Conservation (phyloP, 2,113 vertebrate species). For the Lota lota region DNA sequence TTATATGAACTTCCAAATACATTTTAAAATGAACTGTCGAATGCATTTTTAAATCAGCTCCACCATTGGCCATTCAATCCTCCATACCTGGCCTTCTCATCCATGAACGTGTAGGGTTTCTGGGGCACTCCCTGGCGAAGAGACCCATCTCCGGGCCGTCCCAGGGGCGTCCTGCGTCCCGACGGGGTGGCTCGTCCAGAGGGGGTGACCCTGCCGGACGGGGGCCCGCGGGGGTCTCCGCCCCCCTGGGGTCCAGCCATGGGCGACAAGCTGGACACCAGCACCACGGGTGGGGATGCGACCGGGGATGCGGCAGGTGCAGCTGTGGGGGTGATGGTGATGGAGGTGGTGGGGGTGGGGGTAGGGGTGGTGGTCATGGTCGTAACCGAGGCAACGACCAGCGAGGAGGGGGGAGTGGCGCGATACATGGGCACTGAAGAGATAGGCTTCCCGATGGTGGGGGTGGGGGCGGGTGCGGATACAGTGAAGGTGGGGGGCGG, state of each 20-base stretch:
- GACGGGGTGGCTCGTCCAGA: slow-evolving; percentile 60
- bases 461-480: slow-evolving; percentile 32
- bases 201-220: slow-evolving; percentile 55
- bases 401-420: slow-evolving; percentile 33
- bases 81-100: slow-evolving; percentile 91
- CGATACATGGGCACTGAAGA: slow-evolving; percentile 75
- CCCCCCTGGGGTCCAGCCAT: slow-evolving; percentile 50
- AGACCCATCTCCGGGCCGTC: slow-evolving; percentile 70
- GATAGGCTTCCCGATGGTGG: slow-evolving; percentile 75
- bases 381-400: slow-evolving; percentile 21
- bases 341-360: slow-evolving; percentile 7
- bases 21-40: too few species aligned
- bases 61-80: too few species aligned
- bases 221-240: slow-evolving; percentile 51
- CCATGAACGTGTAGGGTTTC: slow-evolving; percentile 97
- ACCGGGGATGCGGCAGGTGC: slow-evolving; percentile 29
- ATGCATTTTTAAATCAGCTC: too few species aligned
- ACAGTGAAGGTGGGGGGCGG: slow-evolving; percentile 22
- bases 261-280: slow-evolving; percentile 72
- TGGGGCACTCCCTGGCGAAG: slow-evolving; percentile 91
- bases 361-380: slow-evolving; percentile 25
- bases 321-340: background rate
- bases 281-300: slow-evolving; percentile 61
- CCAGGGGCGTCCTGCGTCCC: slow-evolving; percentile 62
- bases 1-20: too few species aligned